A percentile compares a stretch with the other conserved stretches of the same genome.
These are phyloP conservation scores for Silurus asotus DNA, from an alignment of 2,113 vertebrate species.

Conservation along the genomic window DNA sequence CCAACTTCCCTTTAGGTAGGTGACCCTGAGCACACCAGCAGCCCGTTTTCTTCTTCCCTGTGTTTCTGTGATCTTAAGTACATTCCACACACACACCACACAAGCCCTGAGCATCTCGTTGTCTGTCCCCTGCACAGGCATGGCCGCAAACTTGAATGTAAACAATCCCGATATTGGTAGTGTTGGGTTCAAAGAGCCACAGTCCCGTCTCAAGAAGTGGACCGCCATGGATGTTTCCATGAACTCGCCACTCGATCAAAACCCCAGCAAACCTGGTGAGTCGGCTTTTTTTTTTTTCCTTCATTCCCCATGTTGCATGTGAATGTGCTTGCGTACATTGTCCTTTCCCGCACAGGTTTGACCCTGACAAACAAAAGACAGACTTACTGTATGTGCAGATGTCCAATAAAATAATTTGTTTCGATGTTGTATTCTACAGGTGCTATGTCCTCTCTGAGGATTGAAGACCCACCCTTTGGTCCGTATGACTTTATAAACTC, in stretches of 20 bases:
- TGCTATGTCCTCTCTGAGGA: constrained; percentile 98
- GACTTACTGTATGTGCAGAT: too few species aligned
- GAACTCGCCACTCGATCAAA: constrained; percentile 91
- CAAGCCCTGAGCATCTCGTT: background rate
- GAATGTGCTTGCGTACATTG: too few species aligned
- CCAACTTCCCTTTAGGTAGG: constrained; percentile 91
- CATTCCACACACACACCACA: background rate
- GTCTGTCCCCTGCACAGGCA: constrained; percentile 72
- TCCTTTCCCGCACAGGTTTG: too few species aligned
- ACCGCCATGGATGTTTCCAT: constrained; percentile 90
- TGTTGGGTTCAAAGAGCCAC: constrained; percentile 90
- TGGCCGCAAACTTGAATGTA: constrained; percentile 99
- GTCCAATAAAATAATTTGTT: too few species aligned
- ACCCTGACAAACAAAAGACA: too few species aligned
- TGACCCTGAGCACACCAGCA: background rate
- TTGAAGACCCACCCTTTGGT: constrained; percentile 93
- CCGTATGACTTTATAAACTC: constrained; percentile 91
- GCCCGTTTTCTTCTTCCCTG: background rate
- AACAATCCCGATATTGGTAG: constrained; percentile 87
- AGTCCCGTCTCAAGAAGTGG: constrained; percentile 96
- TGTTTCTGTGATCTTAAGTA: constrained; percentile 28
- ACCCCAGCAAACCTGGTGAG: constrained; percentile 96
- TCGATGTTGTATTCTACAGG: constrained; percentile 66
- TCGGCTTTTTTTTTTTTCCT: background rate
- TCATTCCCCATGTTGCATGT: too few species aligned